Evolutionary conservation across 2,888 invertebrate genomes (phyloP), one percentile per base, ranked within the genome.

Genomic region (Epirrhoe alternata): DNA sequence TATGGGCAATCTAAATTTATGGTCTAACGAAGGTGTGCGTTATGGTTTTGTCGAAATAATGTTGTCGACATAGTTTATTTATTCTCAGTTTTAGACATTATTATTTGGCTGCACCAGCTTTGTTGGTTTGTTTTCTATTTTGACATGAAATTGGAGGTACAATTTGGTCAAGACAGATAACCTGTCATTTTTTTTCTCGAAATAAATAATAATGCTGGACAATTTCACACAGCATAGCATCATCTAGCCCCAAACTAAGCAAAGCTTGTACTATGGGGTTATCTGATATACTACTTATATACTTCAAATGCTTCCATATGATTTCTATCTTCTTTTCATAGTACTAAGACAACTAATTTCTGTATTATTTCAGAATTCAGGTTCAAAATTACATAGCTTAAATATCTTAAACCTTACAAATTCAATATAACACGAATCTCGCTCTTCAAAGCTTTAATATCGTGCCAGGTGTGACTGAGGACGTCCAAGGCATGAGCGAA

Each of bases 371-470:
- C 38, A 42, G 12, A 42, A 12, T 5, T 42, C 12, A 42, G 12
- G 1, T 42, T 42, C 12, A 42, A 42, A 42, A 42, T 42, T 12
- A 42, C 12, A 5, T 1, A 42, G 12, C 1, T 4, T 12, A 42
- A 10, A 10, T 12, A 4, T 24, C 24, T 24, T 24, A 24, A 42
- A 1, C 38, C 79, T 77, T 64, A 74, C 69, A 71, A 73, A 76
- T 77, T 76, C 77, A 82, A 81, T 82, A 80, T 69, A 65, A 74
- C 55, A 70, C 69, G 72, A 70, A 69, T 73, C 73, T 74, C 72
- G 75, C 72, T 78, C 74, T 75, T 42, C 69, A 75, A 78, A 78
- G 77, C 70, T 83, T 85, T 83, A 83, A 84, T 85, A 85, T 82
- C 77, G 76, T 61, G 77, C 78, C 84, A 83, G 82, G 80, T 81